Evolutionary conservation across 2,888 invertebrate species (phyloP).

Genomic region (Drosophila paramelanica): DNA sequence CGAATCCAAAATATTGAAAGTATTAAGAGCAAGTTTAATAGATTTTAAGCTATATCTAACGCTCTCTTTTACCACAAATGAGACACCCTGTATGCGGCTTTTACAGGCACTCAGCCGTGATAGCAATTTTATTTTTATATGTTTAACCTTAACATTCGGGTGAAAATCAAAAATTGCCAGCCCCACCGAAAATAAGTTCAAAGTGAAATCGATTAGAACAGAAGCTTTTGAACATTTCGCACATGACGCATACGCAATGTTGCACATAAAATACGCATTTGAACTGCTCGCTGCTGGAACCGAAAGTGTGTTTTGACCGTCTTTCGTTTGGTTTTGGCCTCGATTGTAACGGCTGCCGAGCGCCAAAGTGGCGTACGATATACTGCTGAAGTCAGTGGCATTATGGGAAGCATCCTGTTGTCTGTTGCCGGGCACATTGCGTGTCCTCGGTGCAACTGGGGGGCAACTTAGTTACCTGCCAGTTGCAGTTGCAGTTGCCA

Average conservation of each 20-base stretch:
- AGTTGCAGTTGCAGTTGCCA: slow-evolving; percentile 30
- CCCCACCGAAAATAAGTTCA: background rate
- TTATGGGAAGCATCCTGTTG: slow-evolving; percentile 12
- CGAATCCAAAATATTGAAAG: too few species aligned
- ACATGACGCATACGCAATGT: slow-evolving; percentile 30
- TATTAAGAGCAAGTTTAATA: too few species aligned
- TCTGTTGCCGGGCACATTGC: slow-evolving; percentile 10
- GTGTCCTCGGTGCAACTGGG: slow-evolving; percentile 29
- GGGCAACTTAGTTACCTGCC: slow-evolving; percentile 2
- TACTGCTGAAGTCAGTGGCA: slow-evolving; percentile 5
- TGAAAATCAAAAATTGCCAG: slow-evolving; percentile 9
- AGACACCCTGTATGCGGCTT: slow-evolving; percentile 15
- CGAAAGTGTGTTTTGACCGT: slow-evolving; percentile 3
- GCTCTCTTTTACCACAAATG: background rate
- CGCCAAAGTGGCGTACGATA: background rate
- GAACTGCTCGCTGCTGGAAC: slow-evolving; percentile 5
- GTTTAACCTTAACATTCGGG: slow-evolving; percentile 16
- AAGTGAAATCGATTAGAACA: slow-evolving; percentile 17
- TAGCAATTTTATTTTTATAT: slow-evolving; percentile 14
- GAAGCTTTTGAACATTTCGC: slow-evolving; percentile 10
- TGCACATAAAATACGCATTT: slow-evolving; percentile 7
- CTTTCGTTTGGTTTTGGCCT: background rate
- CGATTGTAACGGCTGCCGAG: slow-evolving; percentile 11
- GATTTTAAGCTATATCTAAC: too few species aligned
- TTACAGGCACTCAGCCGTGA: slow-evolving; percentile 17